Conservation (phyloP, 2,888 invertebrate genomes). For the Panzeria rudis region DNA sequence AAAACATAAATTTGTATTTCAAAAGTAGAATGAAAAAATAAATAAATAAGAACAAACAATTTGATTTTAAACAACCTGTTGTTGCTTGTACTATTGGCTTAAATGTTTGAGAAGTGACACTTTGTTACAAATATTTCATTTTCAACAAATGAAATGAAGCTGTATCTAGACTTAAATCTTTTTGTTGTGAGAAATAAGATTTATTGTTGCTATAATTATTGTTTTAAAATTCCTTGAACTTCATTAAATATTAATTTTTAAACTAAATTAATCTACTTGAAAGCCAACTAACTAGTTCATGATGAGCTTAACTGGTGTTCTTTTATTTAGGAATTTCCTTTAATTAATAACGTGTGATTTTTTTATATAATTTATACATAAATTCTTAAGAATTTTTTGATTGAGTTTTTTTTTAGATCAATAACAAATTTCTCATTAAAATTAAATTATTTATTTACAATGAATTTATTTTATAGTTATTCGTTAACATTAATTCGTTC, state of each 20-base stretch:
- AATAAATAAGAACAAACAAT: not conserved
- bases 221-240: conserved; percentile 31
- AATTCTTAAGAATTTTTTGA: conserved; percentile 64
- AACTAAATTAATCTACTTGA: conserved; percentile 33
- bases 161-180: not conserved
- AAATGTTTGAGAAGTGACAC: conserved; percentile 54
- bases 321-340: conserved; percentile 62
- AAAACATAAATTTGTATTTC: conserved; percentile 4
- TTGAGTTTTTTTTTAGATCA: conserved; percentile 55
- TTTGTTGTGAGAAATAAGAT: conserved; percentile 42
- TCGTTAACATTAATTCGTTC: conserved; percentile 18
- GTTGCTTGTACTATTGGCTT: conserved; percentile 42
- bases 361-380: conserved; percentile 45
- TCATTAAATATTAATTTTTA: conserved; percentile 42
- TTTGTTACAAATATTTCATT: conserved; percentile 65
- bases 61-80: conserved; percentile 40
- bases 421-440: conserved; percentile 52
- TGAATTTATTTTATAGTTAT: conserved; percentile 52
- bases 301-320: conserved; percentile 8
- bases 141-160: not conserved
- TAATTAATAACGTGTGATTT: conserved; percentile 49
- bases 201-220: conserved; percentile 47
- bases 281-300: conserved; percentile 45
- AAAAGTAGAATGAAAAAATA: not conserved
- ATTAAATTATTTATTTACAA: conserved; percentile 46